Conservation (phyloP, 2,113 vertebrate genomes). For the Crotalus viridis region DNA sequence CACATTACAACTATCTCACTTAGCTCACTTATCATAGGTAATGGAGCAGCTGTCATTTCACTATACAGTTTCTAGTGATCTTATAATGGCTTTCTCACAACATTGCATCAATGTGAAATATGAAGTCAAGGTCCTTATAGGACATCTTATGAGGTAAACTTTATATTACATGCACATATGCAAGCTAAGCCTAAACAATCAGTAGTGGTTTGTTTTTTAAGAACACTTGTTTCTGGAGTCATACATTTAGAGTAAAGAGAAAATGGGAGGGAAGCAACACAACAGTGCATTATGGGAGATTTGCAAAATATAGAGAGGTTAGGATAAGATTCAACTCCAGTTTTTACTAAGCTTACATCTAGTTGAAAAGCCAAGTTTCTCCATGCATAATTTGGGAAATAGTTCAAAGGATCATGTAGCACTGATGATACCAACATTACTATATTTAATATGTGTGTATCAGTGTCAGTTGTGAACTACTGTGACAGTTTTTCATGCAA, state of each 20-base stretch:
- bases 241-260: not conserved
- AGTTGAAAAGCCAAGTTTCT: not conserved
- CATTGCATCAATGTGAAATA: not conserved
- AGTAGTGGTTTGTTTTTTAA: not conserved
- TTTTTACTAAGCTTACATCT: not conserved
- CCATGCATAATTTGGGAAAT: not conserved
- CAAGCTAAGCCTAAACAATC: not conserved
- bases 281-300: not conserved
- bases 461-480: not conserved
- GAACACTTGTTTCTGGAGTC: not conserved
- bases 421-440: not conserved
- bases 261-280: not conserved
- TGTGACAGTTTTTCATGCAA: not conserved
- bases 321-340: not conserved
- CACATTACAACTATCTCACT: too few relatives aligned
- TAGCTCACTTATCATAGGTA: too few relatives aligned
- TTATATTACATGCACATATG: not conserved
- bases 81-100: not conserved
- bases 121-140: not conserved
- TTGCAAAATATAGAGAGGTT: not conserved
- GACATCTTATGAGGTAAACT: not conserved
- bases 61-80: not conserved
- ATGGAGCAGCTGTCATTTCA: not conserved
- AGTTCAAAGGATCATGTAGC: not conserved
- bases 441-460: not conserved